Conservation (phyloP, 2,797 vertebrate species). For the Enteromius unitaeniatus region DNA sequence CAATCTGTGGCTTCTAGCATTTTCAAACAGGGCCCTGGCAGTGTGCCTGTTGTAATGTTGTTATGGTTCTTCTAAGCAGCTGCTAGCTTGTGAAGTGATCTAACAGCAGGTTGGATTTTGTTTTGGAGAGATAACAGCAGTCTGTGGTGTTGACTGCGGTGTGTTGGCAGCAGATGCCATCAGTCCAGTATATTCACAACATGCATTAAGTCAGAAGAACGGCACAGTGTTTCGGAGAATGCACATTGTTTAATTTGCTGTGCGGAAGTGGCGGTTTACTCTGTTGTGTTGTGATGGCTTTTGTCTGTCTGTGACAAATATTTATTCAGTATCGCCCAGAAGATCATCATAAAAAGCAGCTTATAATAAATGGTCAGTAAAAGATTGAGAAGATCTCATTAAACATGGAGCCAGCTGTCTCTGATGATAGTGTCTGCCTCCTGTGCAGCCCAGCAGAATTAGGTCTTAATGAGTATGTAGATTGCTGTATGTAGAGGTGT, state of each 20-base stretch:
- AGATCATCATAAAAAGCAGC: neutral
- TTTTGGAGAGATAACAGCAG: constrained; percentile 34
- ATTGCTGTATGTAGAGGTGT: constrained; percentile 48
- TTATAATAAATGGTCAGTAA: neutral
- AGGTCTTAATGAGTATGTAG: constrained; percentile 52
- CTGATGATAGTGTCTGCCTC: constrained; percentile 26
- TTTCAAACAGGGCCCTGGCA: constrained; percentile 21
- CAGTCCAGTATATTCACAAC: neutral
- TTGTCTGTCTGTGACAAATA: neutral
- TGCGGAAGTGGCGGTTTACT: neutral
- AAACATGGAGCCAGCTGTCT: constrained; percentile 34
- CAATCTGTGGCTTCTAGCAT: constrained; percentile 13
- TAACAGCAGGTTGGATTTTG: constrained; percentile 30
- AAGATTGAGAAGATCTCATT: constrained; percentile 22
- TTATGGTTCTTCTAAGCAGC: constrained; percentile 26
- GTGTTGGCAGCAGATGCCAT: constrained; percentile 11
- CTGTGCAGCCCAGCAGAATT: constrained; percentile 38
- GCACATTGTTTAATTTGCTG: constrained; percentile 11
- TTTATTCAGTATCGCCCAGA: constrained; percentile 8
- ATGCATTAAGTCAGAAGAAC: constrained; percentile 11
- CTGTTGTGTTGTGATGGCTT: neutral
- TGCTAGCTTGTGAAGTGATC: constrained; percentile 34
- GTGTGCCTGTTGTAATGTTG: neutral
- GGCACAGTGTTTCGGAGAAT: neutral
- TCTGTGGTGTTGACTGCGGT: constrained; percentile 16